These are phyloP conservation scores for Lontra canadensis DNA, from an alignment of 2,113 vertebrate species.

Conservation along the genomic window DNA sequence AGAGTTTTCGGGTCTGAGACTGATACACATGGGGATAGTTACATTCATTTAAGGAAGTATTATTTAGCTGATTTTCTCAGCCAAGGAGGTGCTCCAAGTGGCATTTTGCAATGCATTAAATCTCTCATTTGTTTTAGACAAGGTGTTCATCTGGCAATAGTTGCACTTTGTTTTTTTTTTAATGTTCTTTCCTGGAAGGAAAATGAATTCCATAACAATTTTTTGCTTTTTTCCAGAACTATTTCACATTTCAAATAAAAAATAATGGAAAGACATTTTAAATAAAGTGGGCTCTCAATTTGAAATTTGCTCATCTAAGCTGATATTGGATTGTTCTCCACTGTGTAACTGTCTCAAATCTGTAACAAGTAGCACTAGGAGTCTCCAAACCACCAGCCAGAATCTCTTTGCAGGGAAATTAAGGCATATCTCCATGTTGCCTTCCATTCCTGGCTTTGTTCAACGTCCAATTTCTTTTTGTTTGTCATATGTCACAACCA, in stretches of 20 bases:
- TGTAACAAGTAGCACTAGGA: background rate
- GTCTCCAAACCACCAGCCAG: background rate
- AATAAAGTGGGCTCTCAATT: background rate
- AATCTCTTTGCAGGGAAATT: background rate
- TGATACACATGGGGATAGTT: constrained; percentile 33
- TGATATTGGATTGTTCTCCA: background rate
- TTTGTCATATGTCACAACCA: background rate
- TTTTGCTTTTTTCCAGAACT: background rate
- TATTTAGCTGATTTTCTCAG: constrained; percentile 1
- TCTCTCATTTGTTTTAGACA: constrained; percentile 51
- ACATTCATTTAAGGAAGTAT: constrained; percentile 50
- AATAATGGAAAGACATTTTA: background rate
- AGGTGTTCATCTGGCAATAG: constrained; percentile 34
- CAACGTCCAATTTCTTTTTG: background rate
- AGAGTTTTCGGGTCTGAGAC: constrained; percentile 44
- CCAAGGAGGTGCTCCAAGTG: background rate
- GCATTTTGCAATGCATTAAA: constrained; percentile 14
- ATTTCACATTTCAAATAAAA: constrained; percentile 37
- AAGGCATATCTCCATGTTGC: background rate
- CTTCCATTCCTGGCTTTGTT: background rate
- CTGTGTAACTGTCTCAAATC: background rate
- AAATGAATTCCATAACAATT: constrained; percentile 31
- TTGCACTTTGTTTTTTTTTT: background rate
- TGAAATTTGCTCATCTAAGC: background rate
- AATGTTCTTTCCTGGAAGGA: constrained; percentile 36